These are phyloP conservation scores for Orestias chungarensis DNA, from an alignment of 2,797 vertebrate species.

Conservation along the genomic window DNA sequence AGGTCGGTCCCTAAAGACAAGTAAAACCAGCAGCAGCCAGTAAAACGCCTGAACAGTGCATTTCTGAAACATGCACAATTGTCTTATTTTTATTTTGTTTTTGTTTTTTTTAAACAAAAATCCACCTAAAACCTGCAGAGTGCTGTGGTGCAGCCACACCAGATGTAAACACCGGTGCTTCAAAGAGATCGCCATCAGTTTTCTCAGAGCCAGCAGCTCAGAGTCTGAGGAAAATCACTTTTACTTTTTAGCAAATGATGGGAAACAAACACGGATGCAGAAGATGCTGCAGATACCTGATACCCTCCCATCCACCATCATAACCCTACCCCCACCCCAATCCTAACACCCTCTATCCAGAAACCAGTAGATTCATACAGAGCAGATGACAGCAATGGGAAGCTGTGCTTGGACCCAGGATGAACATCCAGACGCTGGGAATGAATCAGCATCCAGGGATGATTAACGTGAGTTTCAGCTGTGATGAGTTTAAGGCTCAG, in stretches of 20 bases:
- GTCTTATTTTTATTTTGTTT: not conserved
- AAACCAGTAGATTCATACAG: not conserved
- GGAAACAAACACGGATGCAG: slow-evolving; percentile 10
- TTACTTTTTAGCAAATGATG: slow-evolving; percentile 4
- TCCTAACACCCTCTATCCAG: not conserved
- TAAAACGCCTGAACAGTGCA: not conserved
- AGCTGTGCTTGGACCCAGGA: not conserved
- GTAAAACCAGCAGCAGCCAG: not conserved
- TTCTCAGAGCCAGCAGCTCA: slow-evolving; percentile 38
- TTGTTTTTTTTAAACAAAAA: not conserved
- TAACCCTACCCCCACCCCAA: too few species aligned
- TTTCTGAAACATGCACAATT: not conserved
- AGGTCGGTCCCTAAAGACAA: not conserved
- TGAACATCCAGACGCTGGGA: too few species aligned
- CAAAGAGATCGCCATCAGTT: slow-evolving; percentile 12
- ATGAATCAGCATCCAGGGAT: not conserved
- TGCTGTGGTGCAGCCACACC: not conserved
- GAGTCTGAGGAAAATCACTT: slow-evolving; percentile 19
- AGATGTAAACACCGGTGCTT: slow-evolving; percentile 49
- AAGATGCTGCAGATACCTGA: slow-evolving; percentile 40
- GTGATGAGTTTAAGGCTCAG: not conserved
- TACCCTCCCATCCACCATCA: too few species aligned
- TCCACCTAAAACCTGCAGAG: not conserved
- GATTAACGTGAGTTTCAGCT: not conserved
- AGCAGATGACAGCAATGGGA: not conserved